A percentile compares a stretch with the other conserved stretches of the same genome.
phyloP scores from a whole-genome alignment of 1,140 invertebrate genomes.

The Bombus ignitus region DNA sequence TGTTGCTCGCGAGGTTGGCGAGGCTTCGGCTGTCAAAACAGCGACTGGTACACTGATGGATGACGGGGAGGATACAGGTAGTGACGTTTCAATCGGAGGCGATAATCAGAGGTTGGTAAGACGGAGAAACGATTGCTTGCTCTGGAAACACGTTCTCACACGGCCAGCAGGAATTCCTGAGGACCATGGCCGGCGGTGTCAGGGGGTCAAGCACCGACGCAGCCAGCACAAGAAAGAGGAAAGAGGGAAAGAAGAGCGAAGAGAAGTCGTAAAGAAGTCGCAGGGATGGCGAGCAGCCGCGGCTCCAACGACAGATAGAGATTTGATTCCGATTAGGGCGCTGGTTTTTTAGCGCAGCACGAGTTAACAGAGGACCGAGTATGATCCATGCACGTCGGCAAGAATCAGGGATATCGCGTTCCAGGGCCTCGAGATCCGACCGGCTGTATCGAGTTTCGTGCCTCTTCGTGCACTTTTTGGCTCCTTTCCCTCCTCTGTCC shows the following conservation, averaged over 20 bases:
- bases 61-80: not conserved
- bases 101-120: not conserved
- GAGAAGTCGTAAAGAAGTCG: slow-evolving; percentile 52
- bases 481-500: slow-evolving; percentile 36
- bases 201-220: slow-evolving; percentile 10
- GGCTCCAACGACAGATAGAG: slow-evolving; percentile 46
- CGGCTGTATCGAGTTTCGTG: slow-evolving; percentile 78
- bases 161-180: not conserved
- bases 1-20: not conserved
- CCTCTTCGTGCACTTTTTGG: slow-evolving; percentile 61
- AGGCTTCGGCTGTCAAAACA: not conserved
- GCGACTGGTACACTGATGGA: not conserved
- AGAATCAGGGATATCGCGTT: slow-evolving; percentile 81
- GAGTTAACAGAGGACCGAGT: slow-evolving; percentile 72
- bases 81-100: not conserved
- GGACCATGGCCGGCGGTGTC: not conserved
- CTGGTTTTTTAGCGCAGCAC: slow-evolving; percentile 62
- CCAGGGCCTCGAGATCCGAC: slow-evolving; percentile 68
- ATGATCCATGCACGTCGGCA: slow-evolving; percentile 77
- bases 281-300: slow-evolving; percentile 14
- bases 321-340: slow-evolving; percentile 74
- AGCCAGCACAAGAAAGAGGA: not conserved
- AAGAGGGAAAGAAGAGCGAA: not conserved
- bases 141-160: slow-evolving; percentile 4
- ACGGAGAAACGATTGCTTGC: not conserved